These are phyloP conservation scores for Leptobrachium ailaonicum DNA, from an alignment of 2,113 vertebrate genomes.

Conservation along the genomic window DNA sequence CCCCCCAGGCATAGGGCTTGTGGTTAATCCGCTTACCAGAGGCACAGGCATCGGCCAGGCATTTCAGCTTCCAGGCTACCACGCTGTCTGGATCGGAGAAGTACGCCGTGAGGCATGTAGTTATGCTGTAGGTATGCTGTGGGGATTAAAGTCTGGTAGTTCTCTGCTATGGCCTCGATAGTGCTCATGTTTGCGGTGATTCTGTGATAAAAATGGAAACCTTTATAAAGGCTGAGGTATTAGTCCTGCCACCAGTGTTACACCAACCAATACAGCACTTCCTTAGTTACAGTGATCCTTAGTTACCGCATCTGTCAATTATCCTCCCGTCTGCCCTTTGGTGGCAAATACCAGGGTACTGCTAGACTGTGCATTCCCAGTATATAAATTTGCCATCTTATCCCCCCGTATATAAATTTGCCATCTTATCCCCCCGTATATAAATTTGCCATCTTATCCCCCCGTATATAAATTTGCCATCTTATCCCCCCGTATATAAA, in stretches of 20 bases:
- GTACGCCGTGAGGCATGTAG: constrained; percentile 82
- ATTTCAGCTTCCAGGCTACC: constrained; percentile 89
- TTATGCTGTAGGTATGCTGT: constrained; percentile 88
- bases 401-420: too few species aligned
- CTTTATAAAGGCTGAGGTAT: constrained; percentile 22
- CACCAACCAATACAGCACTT: constrained; percentile 12
- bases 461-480: too few species aligned
- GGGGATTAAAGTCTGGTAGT: constrained; percentile 85
- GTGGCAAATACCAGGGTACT: background rate
- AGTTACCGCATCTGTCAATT: constrained; percentile 22
- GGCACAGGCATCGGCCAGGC: constrained; percentile 82
- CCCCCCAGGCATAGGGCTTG: too few species aligned
- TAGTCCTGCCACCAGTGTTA: constrained; percentile 11
- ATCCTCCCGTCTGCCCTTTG: constrained; percentile 17
- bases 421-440: too few species aligned
- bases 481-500: too few species aligned
- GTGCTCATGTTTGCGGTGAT: constrained; percentile 55
- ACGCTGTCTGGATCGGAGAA: constrained; percentile 80
- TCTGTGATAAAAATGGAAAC: background rate
- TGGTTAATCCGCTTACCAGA: constrained; percentile 70
- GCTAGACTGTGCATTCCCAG: too few species aligned
- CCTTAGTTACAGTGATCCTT: background rate
- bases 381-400: too few species aligned
- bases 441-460: too few species aligned
- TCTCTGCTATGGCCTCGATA: constrained; percentile 68